A percentile compares a stretch with the other conserved stretches of the same genome.
These are phyloP conservation scores for Sciurus carolinensis DNA, from an alignment of 2,797 vertebrate genomes.

Conservation along the genomic window DNA sequence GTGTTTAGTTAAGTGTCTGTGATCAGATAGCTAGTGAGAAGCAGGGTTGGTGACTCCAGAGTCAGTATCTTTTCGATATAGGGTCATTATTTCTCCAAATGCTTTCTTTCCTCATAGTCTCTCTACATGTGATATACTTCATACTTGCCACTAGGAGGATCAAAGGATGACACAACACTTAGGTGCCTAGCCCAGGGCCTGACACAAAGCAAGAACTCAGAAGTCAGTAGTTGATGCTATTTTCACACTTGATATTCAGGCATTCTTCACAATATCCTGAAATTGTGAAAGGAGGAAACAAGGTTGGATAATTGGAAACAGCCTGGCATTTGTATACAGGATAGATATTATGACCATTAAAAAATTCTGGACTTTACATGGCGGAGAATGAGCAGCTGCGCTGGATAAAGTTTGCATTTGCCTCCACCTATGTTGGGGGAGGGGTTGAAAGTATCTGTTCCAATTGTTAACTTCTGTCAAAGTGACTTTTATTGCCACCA, in stretches of 20 bases:
- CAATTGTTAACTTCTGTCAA: constrained; percentile 10
- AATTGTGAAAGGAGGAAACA: neutral
- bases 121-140: neutral
- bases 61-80: neutral
- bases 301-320: neutral
- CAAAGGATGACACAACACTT: neutral
- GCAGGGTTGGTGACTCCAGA: neutral
- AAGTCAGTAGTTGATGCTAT: neutral
- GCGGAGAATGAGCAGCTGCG: neutral
- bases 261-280: neutral
- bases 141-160: neutral
- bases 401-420: neutral
- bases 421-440: neutral
- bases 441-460: neutral
- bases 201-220: neutral
- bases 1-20: neutral
- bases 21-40: neutral
- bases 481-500: neutral
- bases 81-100: neutral
- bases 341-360: neutral
- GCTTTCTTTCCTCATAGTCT: neutral
- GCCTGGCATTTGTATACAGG: neutral
- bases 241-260: neutral
- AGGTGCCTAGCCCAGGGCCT: neutral
- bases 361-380: neutral